Percentiles rank a stretch among this genome's conserved stretches.
These are phyloP conservation scores for Xenotilapia caudafasciata DNA, from an alignment of 2,113 vertebrate genomes.

Conservation along the genomic window DNA sequence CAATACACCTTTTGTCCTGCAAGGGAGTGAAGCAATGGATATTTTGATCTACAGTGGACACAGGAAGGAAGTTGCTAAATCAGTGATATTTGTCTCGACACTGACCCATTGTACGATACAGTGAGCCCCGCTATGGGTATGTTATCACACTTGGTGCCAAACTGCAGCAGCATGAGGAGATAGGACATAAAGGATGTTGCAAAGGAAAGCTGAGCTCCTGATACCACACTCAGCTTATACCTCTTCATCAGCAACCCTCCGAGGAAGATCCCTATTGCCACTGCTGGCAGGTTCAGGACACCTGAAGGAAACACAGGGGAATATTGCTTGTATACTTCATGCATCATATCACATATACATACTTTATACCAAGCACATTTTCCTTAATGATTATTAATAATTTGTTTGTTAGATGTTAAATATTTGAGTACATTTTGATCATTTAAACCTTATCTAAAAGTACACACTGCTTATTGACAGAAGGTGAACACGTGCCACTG, in stretches of 20 bases:
- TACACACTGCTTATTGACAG: background rate
- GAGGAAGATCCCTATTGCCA: conserved; percentile 78
- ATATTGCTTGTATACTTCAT: background rate
- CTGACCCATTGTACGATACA: conserved; percentile 82
- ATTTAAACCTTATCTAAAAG: background rate
- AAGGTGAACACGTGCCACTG: background rate
- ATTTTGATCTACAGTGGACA: background rate
- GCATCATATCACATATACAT: background rate
- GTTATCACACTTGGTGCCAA: conserved; percentile 79
- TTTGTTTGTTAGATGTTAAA: background rate
- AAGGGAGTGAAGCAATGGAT: background rate
- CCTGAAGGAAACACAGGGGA: conserved; percentile 59
- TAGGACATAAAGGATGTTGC: conserved; percentile 58
- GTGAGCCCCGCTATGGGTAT: conserved; percentile 80
- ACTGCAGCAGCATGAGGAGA: conserved; percentile 42
- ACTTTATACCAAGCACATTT: background rate
- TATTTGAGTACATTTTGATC: background rate
- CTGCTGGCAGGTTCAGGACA: conserved; percentile 70
- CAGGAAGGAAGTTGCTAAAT: background rate
- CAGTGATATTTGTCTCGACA: background rate
- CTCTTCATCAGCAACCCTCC: conserved; percentile 86
- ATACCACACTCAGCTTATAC: conserved; percentile 76
- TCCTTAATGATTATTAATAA: background rate
- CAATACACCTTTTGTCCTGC: conserved; percentile 55
- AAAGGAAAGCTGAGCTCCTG: conserved; percentile 74